These are phyloP conservation scores for Aplocera efformata DNA, from an alignment of 2,888 invertebrate genomes.

Conservation along the genomic window DNA sequence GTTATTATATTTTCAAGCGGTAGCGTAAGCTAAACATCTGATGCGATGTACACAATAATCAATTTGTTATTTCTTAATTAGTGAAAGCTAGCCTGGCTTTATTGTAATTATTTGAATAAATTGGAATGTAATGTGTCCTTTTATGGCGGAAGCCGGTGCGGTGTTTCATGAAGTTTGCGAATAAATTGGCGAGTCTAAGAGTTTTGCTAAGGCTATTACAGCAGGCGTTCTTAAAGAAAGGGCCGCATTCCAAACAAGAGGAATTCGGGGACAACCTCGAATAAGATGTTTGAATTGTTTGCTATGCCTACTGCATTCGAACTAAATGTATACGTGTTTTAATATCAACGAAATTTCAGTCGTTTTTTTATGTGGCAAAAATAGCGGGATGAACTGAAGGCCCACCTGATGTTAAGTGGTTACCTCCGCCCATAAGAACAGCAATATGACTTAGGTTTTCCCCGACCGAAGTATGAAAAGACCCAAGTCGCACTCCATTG, in stretches of 20 bases:
- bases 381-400: too few relatives aligned
- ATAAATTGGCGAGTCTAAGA: slow-evolving; percentile 38
- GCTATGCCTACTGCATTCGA: slow-evolving; percentile 3
- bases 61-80: too few relatives aligned
- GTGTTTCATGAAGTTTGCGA: slow-evolving; percentile 34
- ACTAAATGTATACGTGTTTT: slow-evolving; percentile 1
- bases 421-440: too few relatives aligned
- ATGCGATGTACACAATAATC: too few relatives aligned
- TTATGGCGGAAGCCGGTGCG: slow-evolving; percentile 38
- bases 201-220: slow-evolving; percentile 27
- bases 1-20: neutral
- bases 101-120: slow-evolving; percentile 41
- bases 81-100: slow-evolving; percentile 43
- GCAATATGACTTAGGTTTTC: too few relatives aligned
- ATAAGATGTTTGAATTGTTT: slow-evolving; percentile 19
- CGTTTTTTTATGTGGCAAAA: too few relatives aligned
- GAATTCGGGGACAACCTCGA: slow-evolving; percentile 24
- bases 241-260: slow-evolving; percentile 34
- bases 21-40: too few relatives aligned
- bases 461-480: too few relatives aligned
- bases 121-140: slow-evolving; percentile 10
- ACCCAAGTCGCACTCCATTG: too few relatives aligned
- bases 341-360: too few relatives aligned
- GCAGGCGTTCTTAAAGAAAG: slow-evolving; percentile 26
- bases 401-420: too few relatives aligned